Percentiles rank a stretch among this genome's conserved stretches.
Evolutionary conservation across 37 sponge, comb jelly and placozoan genomes (phyloP).

Genomic region (Ephydatia muelleri): DNA sequence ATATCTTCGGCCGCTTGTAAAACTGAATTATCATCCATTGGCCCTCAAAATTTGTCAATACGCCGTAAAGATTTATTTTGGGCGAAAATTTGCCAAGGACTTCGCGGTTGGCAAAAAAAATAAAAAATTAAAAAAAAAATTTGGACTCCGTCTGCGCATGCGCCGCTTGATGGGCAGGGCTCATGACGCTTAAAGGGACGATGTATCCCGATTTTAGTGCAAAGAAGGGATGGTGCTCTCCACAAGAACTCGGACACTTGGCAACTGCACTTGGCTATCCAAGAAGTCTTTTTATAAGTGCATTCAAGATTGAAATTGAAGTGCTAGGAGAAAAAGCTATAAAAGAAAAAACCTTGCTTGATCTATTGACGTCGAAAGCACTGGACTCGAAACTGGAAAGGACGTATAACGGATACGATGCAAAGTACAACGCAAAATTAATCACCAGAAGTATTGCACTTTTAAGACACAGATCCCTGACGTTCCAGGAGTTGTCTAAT

Average conservation of each 20-base stretch:
- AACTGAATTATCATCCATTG: slow-evolving; percentile 18
- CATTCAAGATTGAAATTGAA: background rate
- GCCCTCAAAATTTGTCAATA: too few relatives aligned
- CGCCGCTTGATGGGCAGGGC: slow-evolving; percentile 26
- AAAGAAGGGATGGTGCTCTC: slow-evolving; percentile 33
- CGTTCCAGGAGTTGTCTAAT: slow-evolving; percentile 40
- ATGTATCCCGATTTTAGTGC: slow-evolving; percentile 15
- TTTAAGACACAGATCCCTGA: slow-evolving; percentile 35
- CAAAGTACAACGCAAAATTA: slow-evolving; percentile 47
- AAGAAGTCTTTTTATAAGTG: slow-evolving; percentile 11
- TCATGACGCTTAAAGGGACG: background rate
- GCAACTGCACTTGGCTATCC: slow-evolving; percentile 52
- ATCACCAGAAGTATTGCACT: slow-evolving; percentile 36
- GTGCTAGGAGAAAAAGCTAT: background rate
- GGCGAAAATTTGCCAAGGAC: slow-evolving; percentile 14
- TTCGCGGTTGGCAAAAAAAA: slow-evolving; percentile 1
- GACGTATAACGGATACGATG: slow-evolving; percentile 43
- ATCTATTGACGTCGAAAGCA: slow-evolving; percentile 21
- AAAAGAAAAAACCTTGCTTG: slow-evolving; percentile 13
- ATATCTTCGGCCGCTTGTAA: slow-evolving; percentile 11
- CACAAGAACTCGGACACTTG: slow-evolving; percentile 40
- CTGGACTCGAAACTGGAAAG: slow-evolving; percentile 36
- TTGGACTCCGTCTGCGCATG: slow-evolving; percentile 7
- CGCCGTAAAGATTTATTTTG: background rate
- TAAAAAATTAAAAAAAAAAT: slow-evolving; percentile 17